These are phyloP conservation scores for Clostera curtula DNA, from an alignment of 2,888 invertebrate species.

Conservation along the genomic window DNA sequence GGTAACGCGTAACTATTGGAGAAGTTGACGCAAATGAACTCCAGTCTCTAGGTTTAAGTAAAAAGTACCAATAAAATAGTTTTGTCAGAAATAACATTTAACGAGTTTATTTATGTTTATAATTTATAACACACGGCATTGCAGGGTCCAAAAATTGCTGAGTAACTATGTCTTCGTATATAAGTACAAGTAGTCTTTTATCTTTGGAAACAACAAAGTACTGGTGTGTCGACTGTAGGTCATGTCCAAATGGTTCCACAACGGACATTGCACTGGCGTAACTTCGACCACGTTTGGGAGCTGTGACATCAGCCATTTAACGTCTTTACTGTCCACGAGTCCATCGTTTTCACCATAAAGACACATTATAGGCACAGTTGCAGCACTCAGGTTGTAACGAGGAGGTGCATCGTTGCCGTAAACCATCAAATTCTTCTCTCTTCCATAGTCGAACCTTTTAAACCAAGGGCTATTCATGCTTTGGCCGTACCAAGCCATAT, in stretches of 20 bases:
- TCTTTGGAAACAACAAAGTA: conserved; percentile 21
- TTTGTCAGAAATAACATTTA: too few relatives aligned
- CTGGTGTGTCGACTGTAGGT: conserved; percentile 32
- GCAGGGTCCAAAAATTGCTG: too few relatives aligned
- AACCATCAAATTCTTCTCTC: conserved; percentile 28
- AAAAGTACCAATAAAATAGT: too few relatives aligned
- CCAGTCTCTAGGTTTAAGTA: too few relatives aligned
- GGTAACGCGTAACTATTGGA: too few relatives aligned
- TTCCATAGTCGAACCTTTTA: conserved; percentile 50
- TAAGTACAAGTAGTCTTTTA: conserved; percentile 59
- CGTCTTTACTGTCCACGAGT: conserved; percentile 75
- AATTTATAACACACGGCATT: too few relatives aligned
- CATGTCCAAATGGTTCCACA: conserved; percentile 40
- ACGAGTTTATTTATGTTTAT: too few relatives aligned
- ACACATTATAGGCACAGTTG: conserved; percentile 35
- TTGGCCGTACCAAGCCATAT: conserved; percentile 48
- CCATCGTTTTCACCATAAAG: conserved; percentile 64
- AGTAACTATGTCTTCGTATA: conserved; percentile 15
- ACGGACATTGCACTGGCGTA: conserved; percentile 68
- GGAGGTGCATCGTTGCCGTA: conserved; percentile 43
- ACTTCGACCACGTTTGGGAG: conserved; percentile 74
- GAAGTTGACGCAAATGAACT: too few relatives aligned
- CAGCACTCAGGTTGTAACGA: conserved; percentile 34
- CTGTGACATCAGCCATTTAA: conserved; percentile 61
- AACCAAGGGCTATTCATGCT: conserved; percentile 30